Evolutionary conservation across 1,140 invertebrate genomes (phyloP), one percentile per base, ranked within the genome.

Genomic region (Diabrotica virgifera): DNA sequence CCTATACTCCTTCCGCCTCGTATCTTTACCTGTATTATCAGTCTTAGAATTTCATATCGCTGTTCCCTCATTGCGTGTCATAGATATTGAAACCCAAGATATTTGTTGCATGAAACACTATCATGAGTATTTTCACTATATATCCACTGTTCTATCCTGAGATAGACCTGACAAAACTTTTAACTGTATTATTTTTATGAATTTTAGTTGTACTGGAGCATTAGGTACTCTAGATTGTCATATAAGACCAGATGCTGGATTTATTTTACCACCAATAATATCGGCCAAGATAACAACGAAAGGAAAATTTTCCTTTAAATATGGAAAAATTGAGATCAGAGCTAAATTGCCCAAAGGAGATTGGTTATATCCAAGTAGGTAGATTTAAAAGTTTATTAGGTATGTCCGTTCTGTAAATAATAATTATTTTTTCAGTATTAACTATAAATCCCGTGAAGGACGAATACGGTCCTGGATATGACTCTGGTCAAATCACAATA

Each of bases 291-390:
- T 94, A 37, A 84, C 85, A 12, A 90, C 89, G 0, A 85, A 83
- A 60, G 78, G 85, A 38, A 80, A 79, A 12, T 91, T 93, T 69
- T 81, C 79, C 64, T 90, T 90, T 74, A 85, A 83, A 67, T 93
- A 88, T 70, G 91, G 91, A 7, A 84, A 82, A 72, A 82, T 93
- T n/a, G 90, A 93, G 76, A 82, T 93, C 6, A 81, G 84, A n/a
- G 90, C 90, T 0, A 91, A 90, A 76, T 76, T 93, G 70, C 90
- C 91, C 0, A 79, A 81, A 69, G 91, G 91, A 52, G 88, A 90
- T 77, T 94, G 91, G 91, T 67, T 93, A 4, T 89, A 89, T 83
- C 90, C 91, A 77, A 86, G 89, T 89, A 79, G n/a, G 10, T 50
- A 0, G 9, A 7, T 36, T 8, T 57, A 7, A 57, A 5, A 8